Percentiles rank a stretch among this genome's conserved stretches.
phyloP scores from a whole-genome alignment of 2,113 vertebrate genomes.

The Emydocephalus ijimae region DNA sequence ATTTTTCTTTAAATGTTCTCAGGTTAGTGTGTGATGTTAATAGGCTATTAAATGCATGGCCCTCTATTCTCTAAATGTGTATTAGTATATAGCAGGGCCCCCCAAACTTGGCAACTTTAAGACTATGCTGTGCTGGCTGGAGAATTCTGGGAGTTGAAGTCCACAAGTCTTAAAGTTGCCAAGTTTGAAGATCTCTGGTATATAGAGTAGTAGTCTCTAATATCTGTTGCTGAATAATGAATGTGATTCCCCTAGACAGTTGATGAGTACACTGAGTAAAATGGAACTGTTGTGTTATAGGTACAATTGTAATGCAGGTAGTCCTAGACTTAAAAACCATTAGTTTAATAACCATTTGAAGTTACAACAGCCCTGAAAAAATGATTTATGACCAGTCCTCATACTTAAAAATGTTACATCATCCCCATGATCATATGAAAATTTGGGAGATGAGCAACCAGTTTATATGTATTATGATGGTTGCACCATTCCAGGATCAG shows the following conservation, averaged over 20 bases:
- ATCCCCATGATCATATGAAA: not conserved
- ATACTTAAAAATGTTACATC: not conserved
- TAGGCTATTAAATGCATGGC: not conserved
- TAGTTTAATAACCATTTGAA: not conserved
- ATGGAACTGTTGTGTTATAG: not conserved
- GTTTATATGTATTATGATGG: not conserved
- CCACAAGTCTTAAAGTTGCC: too few relatives aligned
- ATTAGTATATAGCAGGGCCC: not conserved
- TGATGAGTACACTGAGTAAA: not conserved
- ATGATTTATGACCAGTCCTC: not conserved
- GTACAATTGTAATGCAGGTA: not conserved
- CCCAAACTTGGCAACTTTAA: too few relatives aligned
- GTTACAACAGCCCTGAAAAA: not conserved
- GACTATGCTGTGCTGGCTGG: too few relatives aligned
- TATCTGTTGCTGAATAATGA: not conserved
- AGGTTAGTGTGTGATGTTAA: not conserved
- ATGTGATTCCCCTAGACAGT: not conserved
- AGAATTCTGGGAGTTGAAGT: too few relatives aligned
- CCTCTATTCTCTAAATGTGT: not conserved
- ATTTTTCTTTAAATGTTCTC: not conserved
- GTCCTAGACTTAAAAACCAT: not conserved
- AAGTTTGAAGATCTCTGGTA: too few relatives aligned
- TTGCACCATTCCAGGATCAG: not conserved
- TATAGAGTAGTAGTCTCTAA: not conserved
- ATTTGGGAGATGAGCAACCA: not conserved